These are phyloP conservation scores for Echinarachnius parma DNA, from an alignment of 53 echinoderm and acorn worm species.

Conservation along the genomic window DNA sequence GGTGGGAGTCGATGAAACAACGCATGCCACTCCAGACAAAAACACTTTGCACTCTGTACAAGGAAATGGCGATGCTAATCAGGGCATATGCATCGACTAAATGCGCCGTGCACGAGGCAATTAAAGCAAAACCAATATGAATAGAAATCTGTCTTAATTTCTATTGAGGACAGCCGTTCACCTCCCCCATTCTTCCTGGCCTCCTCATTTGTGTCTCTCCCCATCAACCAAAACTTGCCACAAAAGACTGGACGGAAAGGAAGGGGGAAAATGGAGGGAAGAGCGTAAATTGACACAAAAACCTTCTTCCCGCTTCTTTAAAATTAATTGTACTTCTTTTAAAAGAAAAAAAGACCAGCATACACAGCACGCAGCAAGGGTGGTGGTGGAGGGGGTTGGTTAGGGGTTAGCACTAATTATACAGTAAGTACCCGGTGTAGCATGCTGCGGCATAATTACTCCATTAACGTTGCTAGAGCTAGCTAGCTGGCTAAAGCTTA, in stretches of 20 bases:
- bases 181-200: background rate
- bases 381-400: slow-evolving; percentile 28
- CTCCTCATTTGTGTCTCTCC: slow-evolving; percentile 7
- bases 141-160: slow-evolving; percentile 55
- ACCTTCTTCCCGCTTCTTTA: too few species aligned
- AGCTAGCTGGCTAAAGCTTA: slow-evolving; percentile 6
- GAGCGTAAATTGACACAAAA: too few species aligned
- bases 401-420: slow-evolving; percentile 38
- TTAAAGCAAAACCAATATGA: slow-evolving; percentile 43
- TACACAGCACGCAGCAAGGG: too few species aligned
- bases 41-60: slow-evolving; percentile 7
- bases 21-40: slow-evolving; percentile 28
- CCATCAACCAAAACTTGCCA: background rate
- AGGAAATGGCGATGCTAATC: slow-evolving; percentile 32
- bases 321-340: too few species aligned
- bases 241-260: slow-evolving; percentile 12
- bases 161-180: slow-evolving; percentile 18
- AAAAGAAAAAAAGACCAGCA: slow-evolving; percentile 26
- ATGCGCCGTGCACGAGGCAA: slow-evolving; percentile 16
- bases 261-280: too few species aligned
- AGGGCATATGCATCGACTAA: too few species aligned
- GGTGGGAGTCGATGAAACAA: slow-evolving; percentile 21
- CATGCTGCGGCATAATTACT: slow-evolving; percentile 42
- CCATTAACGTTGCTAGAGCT: slow-evolving; percentile 22
- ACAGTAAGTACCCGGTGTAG: slow-evolving; percentile 29